Conservation (phyloP, 1,140 invertebrate species). For the Pteromalus puparum region DNA sequence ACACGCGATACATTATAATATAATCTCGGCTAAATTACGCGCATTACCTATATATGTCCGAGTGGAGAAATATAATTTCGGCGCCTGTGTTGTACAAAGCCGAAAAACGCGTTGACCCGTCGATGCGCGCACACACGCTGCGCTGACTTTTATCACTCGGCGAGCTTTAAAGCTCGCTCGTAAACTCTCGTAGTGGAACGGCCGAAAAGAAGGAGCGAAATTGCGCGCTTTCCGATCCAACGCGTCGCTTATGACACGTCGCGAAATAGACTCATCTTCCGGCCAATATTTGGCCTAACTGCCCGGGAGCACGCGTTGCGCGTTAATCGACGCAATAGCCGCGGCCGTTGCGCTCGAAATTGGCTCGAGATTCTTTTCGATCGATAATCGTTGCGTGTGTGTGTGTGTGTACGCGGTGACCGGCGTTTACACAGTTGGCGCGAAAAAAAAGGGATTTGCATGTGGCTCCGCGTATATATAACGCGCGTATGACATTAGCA, state of each 20-base stretch:
- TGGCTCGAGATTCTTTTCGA: not conserved
- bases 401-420: too few relatives aligned
- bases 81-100: too few relatives aligned
- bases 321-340: not conserved
- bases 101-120: too few relatives aligned
- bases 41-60: too few relatives aligned
- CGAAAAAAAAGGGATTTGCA: not conserved
- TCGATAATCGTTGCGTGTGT: too few relatives aligned
- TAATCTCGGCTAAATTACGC: not conserved
- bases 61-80: too few relatives aligned
- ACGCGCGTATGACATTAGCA: not conserved
- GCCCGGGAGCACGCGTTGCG: not conserved
- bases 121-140: not conserved
- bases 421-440: too few relatives aligned
- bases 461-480: not conserved
- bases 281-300: constrained; percentile 10
- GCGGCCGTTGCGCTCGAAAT: not conserved
- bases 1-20: too few relatives aligned
- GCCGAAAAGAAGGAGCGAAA: not conserved
- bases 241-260: not conserved
- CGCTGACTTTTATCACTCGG: not conserved
- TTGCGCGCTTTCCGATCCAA: not conserved
- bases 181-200: not conserved
- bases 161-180: not conserved
- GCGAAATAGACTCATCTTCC: not conserved